Evolutionary conservation across 2,113 vertebrate genomes (phyloP), one percentile per base, ranked within the genome.

Genomic region (Chelonoidis abingdonii): DNA sequence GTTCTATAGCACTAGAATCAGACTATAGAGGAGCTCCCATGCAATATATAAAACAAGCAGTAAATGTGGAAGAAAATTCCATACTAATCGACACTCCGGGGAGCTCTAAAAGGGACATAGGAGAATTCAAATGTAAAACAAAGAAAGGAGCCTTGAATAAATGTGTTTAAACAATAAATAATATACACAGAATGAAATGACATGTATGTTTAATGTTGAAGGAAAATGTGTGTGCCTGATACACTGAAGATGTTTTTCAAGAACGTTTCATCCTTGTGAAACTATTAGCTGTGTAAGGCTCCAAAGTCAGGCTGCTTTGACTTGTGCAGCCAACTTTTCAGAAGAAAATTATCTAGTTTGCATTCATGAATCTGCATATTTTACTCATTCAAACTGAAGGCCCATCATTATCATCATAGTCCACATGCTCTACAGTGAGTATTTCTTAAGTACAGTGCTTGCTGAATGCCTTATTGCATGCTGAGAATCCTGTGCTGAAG

Each of bases 121-220:
- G 22, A 22, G 80, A 94, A 83, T 89, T 93, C 56, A 86, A 88
- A 89, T 44, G 62, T 47, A 95, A 88, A 89, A 0, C 22, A 80
- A 52, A 80, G 69, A 94, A 57, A 76, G 59, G 80, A 91, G 84
- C 38, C 31, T 92, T 92, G 85, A 90, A 92, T 84, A 89, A 93
- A 89, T 85, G 91, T 11, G 2, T 50, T 27, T 84, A 12, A 76
- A 21, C 83, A 31, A 88, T 95, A 92, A 93, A 95, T 90, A 95
- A 92, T 56, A 53, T 91, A 93, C 91, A 90, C 41, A 92, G 57
- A 89, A 84, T 38, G 21, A 7, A 24, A 80, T 92, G 56, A 59
- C 47, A 84, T 65, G 59, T 90, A 96, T 52, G 19, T 0, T 10
- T 85, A 78, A 87, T 93, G 19, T n/a, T 82, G 54, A 95, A 89